A percentile compares a stretch with the other conserved stretches of the same genome.
Conservation (phyloP, 2,797 vertebrate genomes). For the Epinephelus awoara region DNA sequence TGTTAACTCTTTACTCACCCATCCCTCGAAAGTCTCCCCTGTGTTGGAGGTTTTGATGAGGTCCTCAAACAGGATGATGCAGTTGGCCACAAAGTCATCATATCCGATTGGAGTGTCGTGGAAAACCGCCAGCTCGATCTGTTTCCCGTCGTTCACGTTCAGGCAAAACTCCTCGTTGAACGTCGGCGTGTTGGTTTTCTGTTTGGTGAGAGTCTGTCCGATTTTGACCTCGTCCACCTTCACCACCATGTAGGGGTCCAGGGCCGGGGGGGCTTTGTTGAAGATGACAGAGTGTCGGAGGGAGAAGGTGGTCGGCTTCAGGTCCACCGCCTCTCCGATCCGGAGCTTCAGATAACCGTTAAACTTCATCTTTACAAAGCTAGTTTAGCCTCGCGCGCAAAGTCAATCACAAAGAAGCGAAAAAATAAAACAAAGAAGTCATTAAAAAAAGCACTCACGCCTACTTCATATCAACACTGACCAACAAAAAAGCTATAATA, state of each 20-base stretch:
- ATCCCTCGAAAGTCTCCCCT: constrained; percentile 92
- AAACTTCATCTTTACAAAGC: constrained; percentile 88
- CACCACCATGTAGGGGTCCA: constrained; percentile 96
- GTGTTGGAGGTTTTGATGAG: constrained; percentile 88
- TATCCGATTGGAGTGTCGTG: constrained; percentile 96
- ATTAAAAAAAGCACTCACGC: neutral
- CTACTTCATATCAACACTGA: constrained; percentile 12
- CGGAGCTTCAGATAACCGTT: constrained; percentile 93
- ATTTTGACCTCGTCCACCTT: constrained; percentile 96
- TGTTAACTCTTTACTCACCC: constrained; percentile 88
- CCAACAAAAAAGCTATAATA: neutral
- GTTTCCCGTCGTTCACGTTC: constrained; percentile 88
- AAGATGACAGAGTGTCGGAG: constrained; percentile 92
- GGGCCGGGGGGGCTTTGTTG: constrained; percentile 87
- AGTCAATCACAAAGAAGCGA: neutral
- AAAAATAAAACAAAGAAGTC: neutral
- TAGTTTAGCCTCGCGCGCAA: constrained; percentile 6
- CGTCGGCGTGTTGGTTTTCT: constrained; percentile 95
- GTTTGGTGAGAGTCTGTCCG: constrained; percentile 95
- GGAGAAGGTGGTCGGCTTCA: constrained; percentile 94
- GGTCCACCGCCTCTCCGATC: constrained; percentile 94
- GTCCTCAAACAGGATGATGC: constrained; percentile 92
- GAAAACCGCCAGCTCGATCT: constrained; percentile 95
- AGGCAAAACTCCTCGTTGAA: constrained; percentile 97
- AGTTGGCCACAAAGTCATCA: constrained; percentile 98